Percentiles rank a stretch among this genome's conserved stretches.
phyloP scores from a whole-genome alignment of 37 sponge, comb jelly and placozoan genomes.

The Tethya wilhelma region DNA sequence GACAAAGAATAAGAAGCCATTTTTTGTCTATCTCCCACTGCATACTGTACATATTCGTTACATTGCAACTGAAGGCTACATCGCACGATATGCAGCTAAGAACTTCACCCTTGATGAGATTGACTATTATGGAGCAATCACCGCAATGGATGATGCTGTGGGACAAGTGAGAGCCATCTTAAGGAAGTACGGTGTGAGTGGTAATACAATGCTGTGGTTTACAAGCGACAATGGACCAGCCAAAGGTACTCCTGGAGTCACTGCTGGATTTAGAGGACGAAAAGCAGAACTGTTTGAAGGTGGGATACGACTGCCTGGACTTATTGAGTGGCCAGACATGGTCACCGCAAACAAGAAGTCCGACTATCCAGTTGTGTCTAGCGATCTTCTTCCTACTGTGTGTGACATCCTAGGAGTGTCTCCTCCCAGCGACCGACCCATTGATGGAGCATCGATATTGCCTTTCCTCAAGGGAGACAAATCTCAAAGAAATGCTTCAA shows the following conservation, averaged over 20 bases:
- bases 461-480: constrained; percentile 33
- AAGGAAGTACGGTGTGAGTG: constrained; percentile 20
- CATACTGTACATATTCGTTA: constrained; percentile 71
- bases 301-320: constrained; percentile 65
- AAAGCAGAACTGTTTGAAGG: constrained; percentile 56
- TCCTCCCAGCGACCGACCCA: constrained; percentile 40
- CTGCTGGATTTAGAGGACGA: constrained; percentile 51
- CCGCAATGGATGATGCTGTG: constrained; percentile 57
- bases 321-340: constrained; percentile 71
- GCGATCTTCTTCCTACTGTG: constrained; percentile 63
- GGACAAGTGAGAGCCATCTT: constrained; percentile 48
- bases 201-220: constrained; percentile 80
- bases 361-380: constrained; percentile 54
- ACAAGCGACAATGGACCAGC: constrained; percentile 73
- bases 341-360: constrained; percentile 29
- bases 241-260: constrained; percentile 40
- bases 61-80: constrained; percentile 51
- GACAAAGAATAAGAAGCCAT: constrained; percentile 27
- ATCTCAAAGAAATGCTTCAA: constrained; percentile 28
- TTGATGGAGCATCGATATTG: constrained; percentile 68
- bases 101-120: constrained; percentile 29
- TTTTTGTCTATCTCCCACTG: constrained; percentile 69
- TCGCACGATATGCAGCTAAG: constrained; percentile 10
- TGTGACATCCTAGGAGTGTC: constrained; percentile 42
- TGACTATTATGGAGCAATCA: constrained; percentile 75